Conservation (phyloP, 1,140 invertebrate species). For the Neelides sp. region DNA sequence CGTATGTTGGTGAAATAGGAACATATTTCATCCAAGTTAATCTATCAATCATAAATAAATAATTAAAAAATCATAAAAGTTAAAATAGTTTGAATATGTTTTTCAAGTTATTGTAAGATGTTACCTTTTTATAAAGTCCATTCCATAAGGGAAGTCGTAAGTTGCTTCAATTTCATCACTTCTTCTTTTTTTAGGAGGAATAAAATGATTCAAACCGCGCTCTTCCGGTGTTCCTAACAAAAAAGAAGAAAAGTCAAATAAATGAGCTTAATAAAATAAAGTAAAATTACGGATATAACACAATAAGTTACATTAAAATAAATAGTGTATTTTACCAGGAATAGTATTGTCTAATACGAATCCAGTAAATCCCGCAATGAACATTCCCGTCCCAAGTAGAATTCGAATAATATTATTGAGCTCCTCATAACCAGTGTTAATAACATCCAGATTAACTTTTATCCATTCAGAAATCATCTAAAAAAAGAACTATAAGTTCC, state of each 20-base stretch:
- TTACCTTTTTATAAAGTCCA: conserved; percentile 47
- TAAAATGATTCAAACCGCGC: conserved; percentile 18
- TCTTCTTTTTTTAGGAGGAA: conserved; percentile 2
- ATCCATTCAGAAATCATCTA: conserved; percentile 61
- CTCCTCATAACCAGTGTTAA: conserved; percentile 52
- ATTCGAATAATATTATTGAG: conserved; percentile 61
- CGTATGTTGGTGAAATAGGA: conserved; percentile 25
- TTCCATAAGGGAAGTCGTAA: conserved; percentile 60
- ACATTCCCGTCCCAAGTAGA: conserved; percentile 55
- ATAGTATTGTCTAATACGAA: conserved; percentile 42
- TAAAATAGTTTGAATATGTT: background rate
- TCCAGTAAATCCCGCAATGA: conserved; percentile 40
- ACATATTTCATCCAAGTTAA: conserved; percentile 19
- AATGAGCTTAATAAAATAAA: background rate
- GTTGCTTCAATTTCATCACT: conserved; percentile 34
- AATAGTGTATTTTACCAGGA: conserved; percentile 38
- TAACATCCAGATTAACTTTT: conserved; percentile 46
- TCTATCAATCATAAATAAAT: conserved; percentile 13
- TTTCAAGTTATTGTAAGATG: conserved; percentile 7
- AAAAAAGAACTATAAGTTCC: conserved; percentile 1
- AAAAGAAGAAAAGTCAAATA: background rate
- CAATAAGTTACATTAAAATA: too few species aligned
- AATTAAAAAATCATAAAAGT: conserved; percentile 3
- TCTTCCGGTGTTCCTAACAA: conserved; percentile 27
- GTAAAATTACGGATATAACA: background rate